Base-by-base conservation (phyloP, 2,888 invertebrate species). In the Cenopis cana region DNA sequence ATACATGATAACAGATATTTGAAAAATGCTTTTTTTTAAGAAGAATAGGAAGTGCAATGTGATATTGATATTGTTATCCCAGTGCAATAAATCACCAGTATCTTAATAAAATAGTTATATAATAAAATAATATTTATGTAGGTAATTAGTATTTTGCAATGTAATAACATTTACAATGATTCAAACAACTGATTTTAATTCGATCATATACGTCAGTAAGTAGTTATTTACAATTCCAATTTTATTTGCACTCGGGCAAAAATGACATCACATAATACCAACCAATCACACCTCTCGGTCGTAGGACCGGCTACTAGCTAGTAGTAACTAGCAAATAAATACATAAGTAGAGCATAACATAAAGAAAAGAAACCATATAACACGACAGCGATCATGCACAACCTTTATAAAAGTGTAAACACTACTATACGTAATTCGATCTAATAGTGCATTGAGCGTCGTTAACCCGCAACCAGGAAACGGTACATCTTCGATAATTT, bases 291-390 rank as follows among this genome's bases (percentile, higher is more conserved):
- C 18, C 18, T 18, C 18, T 52, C n/a, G 41, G 46, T 46, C 54
- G 20, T 33, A n/a, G n/a, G n/a, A n/a, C n/a, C n/a, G n/a, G n/a
- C n/a, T n/a, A n/a, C n/a, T n/a, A n/a, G n/a, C n/a, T n/a, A n/a
- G n/a, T n/a, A 41, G 20, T 33, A n/a, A 33, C 57, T 29, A 68
- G 24, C 56, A 60, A 66, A 70, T 66, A 70, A 71, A 71, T 71
- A 71, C 50, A 71, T 61, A 71, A 71, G 71, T 67, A 67, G 60
- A 49, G 67, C 60, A 67, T 55, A 67, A 71, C 71, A 61, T 59
- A 71, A 60, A 66, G 50, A 61, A 60, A 71, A 71, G 49, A 71
- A 61, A 67, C 66, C 41, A 71, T 67, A 60, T 24, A 68, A 54
- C 54, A 59, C 59, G 60, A 71, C 67, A 55, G 49, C 55, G 55